These are phyloP conservation scores for Sternarchorhynchus goeldii DNA, from an alignment of 2,797 vertebrate genomes.

Conservation along the genomic window DNA sequence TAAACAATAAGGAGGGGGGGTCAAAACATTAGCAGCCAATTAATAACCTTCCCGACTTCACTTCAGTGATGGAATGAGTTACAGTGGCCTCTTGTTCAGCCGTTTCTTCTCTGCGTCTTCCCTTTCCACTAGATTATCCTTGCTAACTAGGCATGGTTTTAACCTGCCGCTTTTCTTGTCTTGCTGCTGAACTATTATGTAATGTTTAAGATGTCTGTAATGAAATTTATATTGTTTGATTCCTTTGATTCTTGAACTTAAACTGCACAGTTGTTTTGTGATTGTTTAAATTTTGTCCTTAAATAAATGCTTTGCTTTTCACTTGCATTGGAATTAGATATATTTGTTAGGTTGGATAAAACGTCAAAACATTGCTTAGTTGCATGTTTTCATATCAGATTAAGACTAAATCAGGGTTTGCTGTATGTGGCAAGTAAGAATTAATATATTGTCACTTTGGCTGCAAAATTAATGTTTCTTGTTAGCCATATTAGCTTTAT, in stretches of 20 bases:
- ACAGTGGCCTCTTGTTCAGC: constrained; percentile 49
- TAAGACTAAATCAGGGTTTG: no score
- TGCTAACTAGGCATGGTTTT: constrained; percentile 71
- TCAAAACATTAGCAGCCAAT: constrained; percentile 53
- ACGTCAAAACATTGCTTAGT: no score
- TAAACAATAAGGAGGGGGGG: constrained; percentile 54
- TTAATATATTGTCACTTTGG: no score
- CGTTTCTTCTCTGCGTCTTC: constrained; percentile 50
- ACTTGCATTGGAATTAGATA: background rate
- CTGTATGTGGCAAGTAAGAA: no score
- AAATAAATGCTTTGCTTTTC: constrained; percentile 64
- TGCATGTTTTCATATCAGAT: no score
- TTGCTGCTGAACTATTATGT: constrained; percentile 68
- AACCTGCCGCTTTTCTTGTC: constrained; percentile 67
- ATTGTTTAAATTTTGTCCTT: constrained; percentile 72
- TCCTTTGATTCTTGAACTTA: constrained; percentile 64
- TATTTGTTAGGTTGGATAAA: no score
- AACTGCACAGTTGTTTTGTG: constrained; percentile 62
- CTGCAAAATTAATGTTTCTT: no score
- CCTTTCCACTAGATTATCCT: constrained; percentile 40
- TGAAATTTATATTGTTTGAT: constrained; percentile 65
- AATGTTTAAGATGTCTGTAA: constrained; percentile 61
- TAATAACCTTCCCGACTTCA: constrained; percentile 46
- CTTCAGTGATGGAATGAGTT: constrained; percentile 68
- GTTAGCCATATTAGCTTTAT: no score